Base-by-base conservation (phyloP, 2,797 vertebrate species). In the Aphelocoma californica region DNA sequence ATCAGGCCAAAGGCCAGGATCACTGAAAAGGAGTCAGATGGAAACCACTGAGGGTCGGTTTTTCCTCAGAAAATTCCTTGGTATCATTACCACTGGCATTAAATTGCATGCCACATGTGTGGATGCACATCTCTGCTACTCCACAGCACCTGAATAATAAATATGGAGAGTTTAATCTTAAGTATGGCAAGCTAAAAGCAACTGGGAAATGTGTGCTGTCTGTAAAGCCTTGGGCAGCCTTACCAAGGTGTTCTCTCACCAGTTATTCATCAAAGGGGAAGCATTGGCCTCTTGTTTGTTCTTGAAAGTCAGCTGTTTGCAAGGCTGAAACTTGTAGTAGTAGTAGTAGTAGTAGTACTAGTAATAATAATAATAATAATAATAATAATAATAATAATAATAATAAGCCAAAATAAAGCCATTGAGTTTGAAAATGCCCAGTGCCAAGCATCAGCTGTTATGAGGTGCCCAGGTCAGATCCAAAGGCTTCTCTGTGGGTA, bases 41-140 rank as follows among this genome's bases (percentile, higher is more conserved):
- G 38, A 70, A 82, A 53, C 9, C 4, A 2, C 69, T 17, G 29
- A 34, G 84, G n/a, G 36, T 77, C 53, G 18, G 31, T 44, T 47
- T 75, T 81, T 45, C 51, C 34, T 25, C 56, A 56, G 34, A 84
- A 92, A 53, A 67, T 71, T 54, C 45, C 36, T 64, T 60, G 32
- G 31, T 23, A 1, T 81, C 9, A 2, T 90, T 74, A 44, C 21
- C 16, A 28, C 29, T 72, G 86, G 78, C 47, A 71, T 64, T 17
- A 72, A 69, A 50, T 45, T 82, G 32, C 54, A 7, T 0, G 0
- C 17, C 26, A 9, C 56, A 1, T 14, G 29, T 48, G 23, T 67
- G 45, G 10, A 4, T 42, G 65, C 34, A 20, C 19, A 0, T 45
- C 10, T 5, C 69, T 84, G 42, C 50, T 54, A 3, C 42, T 74